Conservation (phyloP, 2,113 vertebrate species). For the Puntigrus tetrazona region DNA sequence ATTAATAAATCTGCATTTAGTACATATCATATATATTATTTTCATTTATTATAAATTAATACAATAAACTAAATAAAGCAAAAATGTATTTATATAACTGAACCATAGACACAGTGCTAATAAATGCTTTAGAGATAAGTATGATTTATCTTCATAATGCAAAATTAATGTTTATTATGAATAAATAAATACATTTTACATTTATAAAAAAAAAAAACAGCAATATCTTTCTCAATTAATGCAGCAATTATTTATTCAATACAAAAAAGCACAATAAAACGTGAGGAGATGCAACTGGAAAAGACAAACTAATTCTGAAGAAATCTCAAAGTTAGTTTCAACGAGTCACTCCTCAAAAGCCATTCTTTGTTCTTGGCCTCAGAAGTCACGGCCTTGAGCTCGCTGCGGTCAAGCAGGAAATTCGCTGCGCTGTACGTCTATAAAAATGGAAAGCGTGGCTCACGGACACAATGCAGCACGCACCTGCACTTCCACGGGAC, state of each 20-base stretch:
- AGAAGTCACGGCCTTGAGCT: not conserved
- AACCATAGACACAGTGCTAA: not conserved
- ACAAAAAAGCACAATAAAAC: not conserved
- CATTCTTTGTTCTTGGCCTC: not conserved
- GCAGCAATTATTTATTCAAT: not conserved
- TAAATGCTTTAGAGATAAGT: not conserved
- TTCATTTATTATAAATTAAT: not conserved
- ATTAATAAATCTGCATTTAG: too few relatives aligned
- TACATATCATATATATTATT: not conserved
- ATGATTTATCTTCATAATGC: not conserved
- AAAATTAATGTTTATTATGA: too few relatives aligned
- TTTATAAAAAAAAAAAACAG: too few relatives aligned
- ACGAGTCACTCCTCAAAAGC: not conserved
- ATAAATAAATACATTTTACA: too few relatives aligned
- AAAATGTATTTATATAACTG: not conserved
- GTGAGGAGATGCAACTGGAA: not conserved
- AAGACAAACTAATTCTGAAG: too few relatives aligned
- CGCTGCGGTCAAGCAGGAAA: conserved; percentile 20
- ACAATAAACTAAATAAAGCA: not conserved
- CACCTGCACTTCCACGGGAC: conserved; percentile 40
- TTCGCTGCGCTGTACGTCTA: not conserved
- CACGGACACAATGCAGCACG: not conserved
- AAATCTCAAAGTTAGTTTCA: not conserved
- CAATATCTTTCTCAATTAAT: not conserved
- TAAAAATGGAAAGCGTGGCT: not conserved